Evolutionary conservation across 2,113 vertebrate genomes (phyloP).

Genomic region (Rhizomys pruinosus): DNA sequence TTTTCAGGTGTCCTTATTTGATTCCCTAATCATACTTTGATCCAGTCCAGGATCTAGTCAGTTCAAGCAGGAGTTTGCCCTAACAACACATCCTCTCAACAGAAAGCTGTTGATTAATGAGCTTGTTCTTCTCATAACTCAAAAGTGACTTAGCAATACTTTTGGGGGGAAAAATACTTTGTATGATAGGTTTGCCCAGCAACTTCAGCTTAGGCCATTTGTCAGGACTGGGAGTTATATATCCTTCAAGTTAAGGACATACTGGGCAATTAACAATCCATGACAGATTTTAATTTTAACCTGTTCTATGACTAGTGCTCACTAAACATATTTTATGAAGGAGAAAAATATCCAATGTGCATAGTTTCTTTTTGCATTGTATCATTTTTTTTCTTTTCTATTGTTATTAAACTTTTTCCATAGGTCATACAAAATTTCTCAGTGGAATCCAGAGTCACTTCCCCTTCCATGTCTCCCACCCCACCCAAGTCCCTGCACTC

Average conservation of each 20-base stretch:
- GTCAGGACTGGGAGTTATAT: not conserved
- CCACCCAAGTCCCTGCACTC: too few species aligned
- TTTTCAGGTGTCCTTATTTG: not conserved
- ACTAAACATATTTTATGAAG: not conserved
- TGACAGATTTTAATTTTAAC: slow-evolving; percentile 9
- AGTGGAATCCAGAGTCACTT: too few species aligned
- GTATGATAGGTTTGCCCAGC: not conserved
- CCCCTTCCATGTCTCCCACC: too few species aligned
- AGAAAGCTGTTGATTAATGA: slow-evolving; percentile 62
- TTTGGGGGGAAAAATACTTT: not conserved
- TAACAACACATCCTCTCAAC: not conserved
- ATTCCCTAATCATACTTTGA: not conserved
- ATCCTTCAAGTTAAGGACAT: not conserved
- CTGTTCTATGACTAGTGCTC: not conserved
- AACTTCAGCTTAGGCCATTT: not conserved
- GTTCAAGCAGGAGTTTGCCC: not conserved
- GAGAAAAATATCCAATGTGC: not conserved
- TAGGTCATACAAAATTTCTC: too few species aligned
- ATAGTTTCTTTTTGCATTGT: not conserved
- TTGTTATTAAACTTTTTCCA: too few species aligned
- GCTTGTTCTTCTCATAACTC: slow-evolving; percentile 51
- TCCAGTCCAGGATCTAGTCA: not conserved
- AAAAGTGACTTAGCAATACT: slow-evolving; percentile 20
- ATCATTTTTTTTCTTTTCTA: too few species aligned
- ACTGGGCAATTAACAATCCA: not conserved